Evolutionary conservation across 2,797 vertebrate species (phyloP), one percentile per base, ranked within the genome.

Genomic region (Champsocephalus esox): DNA sequence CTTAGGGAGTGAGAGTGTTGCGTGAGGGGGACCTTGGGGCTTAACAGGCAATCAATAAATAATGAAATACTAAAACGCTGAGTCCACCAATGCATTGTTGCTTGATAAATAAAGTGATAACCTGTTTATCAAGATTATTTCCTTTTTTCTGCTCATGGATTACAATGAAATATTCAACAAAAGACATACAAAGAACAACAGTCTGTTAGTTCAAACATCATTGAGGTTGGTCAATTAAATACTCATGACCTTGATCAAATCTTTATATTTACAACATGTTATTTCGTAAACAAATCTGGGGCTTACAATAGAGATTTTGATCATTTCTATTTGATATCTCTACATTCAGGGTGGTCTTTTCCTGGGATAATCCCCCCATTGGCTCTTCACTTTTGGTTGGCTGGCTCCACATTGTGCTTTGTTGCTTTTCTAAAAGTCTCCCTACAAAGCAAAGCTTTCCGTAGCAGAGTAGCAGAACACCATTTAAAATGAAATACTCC

Each of bases 381-480:
- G 9, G 43, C 54, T 58, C 16, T 14, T 24, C 1, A 9, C 4
- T 21, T 38, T 68, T 32, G 34, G 34, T 9, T 24, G 38, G 14
- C 56, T n/a, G 32, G 21, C 43, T 71, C 49, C 46, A 54, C 62
- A n/a, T 13, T 52, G 65, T 21, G 67, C 16, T 58, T 58, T 63
- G 41, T 73, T 50, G 49, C 9, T 1, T 9, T 62, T 3, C 63
- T 24, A 51, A 77, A 48, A 50, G 19, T 12, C 5, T n/a, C 64
- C 3, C n/a, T 13, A 16, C 21, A 24, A 57, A 38, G 61, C 16
- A 3, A 28, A 66, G 32, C 49, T 24, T 21, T 19, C 51, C 12
- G 6, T 34, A 45, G 21, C 16, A 46, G 12, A 28, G 3, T 2
- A 32, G 38, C 17, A 52, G 50, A 65, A 64, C 11, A 24, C 8